Evolutionary conservation across 2,797 vertebrate genomes (phyloP).

Genomic region (Nothura maculosa): DNA sequence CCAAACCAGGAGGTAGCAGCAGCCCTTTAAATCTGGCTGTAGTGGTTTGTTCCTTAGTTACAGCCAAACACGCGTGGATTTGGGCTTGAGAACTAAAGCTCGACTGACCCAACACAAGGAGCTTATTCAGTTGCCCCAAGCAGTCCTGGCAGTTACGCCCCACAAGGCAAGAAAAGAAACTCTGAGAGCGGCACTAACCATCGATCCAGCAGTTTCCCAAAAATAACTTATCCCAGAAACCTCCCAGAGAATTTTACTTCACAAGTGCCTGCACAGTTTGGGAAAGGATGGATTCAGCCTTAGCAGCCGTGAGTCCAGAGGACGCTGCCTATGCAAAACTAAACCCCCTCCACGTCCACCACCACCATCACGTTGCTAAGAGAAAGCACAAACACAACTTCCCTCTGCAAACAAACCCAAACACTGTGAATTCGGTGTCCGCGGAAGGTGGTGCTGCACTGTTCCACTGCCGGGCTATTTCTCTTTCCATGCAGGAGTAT

Average conservation of each 20-base stretch:
- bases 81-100: conserved; percentile 30
- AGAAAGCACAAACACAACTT: background rate
- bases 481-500: accelerated
- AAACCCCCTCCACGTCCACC: background rate
- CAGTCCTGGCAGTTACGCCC: conserved; percentile 12
- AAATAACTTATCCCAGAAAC: background rate
- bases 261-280: background rate
- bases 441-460: background rate
- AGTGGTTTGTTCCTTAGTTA: background rate
- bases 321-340: background rate
- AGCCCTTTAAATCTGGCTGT: background rate
- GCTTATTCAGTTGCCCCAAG: conserved; percentile 27
- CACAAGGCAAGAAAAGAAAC: conserved; percentile 25
- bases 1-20: background rate
- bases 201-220: background rate
- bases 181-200: background rate
- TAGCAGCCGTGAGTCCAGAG: background rate
- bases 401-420: background rate
- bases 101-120: background rate
- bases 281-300: background rate
- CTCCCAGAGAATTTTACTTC: background rate
- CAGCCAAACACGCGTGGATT: background rate
- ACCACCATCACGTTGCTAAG: background rate
- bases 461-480: background rate
- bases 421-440: background rate